phyloP scores from a whole-genome alignment of 2,888 invertebrate genomes.

The Drosophila melanocephala region DNA sequence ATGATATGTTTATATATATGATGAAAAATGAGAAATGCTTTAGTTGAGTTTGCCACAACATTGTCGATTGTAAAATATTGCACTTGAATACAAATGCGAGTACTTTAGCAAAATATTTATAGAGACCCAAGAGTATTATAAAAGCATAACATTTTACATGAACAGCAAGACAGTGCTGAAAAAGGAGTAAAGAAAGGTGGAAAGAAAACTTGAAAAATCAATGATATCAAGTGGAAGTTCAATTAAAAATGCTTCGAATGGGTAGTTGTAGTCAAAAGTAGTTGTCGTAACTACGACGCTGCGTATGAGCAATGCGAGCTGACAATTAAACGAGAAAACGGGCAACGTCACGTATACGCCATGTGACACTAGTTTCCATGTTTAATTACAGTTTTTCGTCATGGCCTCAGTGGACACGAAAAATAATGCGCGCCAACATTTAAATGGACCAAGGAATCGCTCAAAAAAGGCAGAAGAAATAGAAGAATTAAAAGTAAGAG shows the following conservation, averaged over 20 bases:
- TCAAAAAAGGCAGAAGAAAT: background rate
- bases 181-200: background rate
- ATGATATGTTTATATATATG: too few species aligned
- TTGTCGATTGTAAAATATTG: background rate
- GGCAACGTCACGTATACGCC: constrained; percentile 74
- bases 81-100: background rate
- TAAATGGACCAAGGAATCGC: constrained; percentile 28
- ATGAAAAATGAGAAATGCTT: background rate
- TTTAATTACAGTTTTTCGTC: constrained; percentile 73
- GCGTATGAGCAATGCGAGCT: constrained; percentile 55
- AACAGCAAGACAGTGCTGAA: background rate
- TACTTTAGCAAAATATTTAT: background rate
- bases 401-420: constrained; percentile 53
- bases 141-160: background rate
- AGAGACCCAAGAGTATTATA: background rate
- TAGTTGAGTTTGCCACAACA: background rate
- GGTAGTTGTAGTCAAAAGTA: constrained; percentile 1
- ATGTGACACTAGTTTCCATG: constrained; percentile 78
- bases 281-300: constrained; percentile 25
- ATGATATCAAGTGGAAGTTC: constrained; percentile 11
- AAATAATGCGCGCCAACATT: constrained; percentile 62
- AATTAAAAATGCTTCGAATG: constrained; percentile 26
- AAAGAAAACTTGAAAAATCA: constrained; percentile 31
- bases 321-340: constrained; percentile 62
- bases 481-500: constrained; percentile 8